Evolutionary conservation across 2,113 vertebrate genomes (phyloP).

Genomic region (Actenoides lindsayi): DNA sequence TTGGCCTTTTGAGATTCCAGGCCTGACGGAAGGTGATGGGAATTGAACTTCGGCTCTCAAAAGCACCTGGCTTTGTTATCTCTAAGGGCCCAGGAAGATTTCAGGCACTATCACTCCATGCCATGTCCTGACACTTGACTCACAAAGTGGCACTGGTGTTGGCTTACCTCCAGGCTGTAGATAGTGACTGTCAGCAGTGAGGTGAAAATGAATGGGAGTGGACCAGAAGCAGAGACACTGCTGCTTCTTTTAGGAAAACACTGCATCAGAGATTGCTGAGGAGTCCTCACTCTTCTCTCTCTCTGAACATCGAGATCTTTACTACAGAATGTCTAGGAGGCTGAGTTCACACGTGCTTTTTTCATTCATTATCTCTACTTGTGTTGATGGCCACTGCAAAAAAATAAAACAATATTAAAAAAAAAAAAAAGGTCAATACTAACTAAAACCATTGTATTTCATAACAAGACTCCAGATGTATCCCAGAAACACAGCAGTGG

Average conservation of each 20-base stretch:
- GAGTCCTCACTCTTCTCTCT: background rate
- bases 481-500: background rate
- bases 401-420: background rate
- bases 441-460: background rate
- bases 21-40: slow-evolving; percentile 57
- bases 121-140: slow-evolving; percentile 81
- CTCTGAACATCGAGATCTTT: background rate
- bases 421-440: background rate
- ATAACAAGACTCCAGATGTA: background rate
- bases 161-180: slow-evolving; percentile 71
- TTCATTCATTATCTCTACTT: background rate
- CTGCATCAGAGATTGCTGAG: background rate
- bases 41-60: slow-evolving; percentile 72
- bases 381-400: background rate
- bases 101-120: slow-evolving; percentile 72
- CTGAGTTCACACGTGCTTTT: background rate
- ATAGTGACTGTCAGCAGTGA: slow-evolving; percentile 62
- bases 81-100: slow-evolving; percentile 69
- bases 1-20: slow-evolving; percentile 69
- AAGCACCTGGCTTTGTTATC: slow-evolving; percentile 75
- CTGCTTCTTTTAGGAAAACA: slow-evolving; percentile 8
- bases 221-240: background rate
- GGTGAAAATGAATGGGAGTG: slow-evolving; percentile 17
- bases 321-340: background rate
- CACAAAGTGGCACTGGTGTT: slow-evolving; percentile 79